Base-by-base conservation (phyloP, 2,888 invertebrate genomes). In the Hypsopygia costalis region DNA sequence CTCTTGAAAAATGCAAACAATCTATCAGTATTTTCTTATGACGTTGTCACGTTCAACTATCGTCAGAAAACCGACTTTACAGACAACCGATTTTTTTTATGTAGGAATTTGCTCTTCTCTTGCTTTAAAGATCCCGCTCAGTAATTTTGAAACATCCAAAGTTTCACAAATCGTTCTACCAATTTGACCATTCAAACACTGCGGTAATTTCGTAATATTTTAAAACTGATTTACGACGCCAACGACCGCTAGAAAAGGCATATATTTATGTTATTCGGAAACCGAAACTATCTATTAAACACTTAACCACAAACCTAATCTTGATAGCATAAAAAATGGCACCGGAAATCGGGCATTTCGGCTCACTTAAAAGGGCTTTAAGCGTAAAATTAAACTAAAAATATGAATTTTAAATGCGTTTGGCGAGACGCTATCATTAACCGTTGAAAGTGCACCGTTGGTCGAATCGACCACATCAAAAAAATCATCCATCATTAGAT, bases 401-500 rank as follows among this genome's bases (percentile, higher is more conserved):
- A 37, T 8, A 30, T 7, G 20, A 36, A 37, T 30, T 37, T 39
- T 36, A 33, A 41, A 41, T 30, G 11, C 38, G 22, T 38, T 44
- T 41, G 38, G 11, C 25, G 29, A 37, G 21, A 22, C 36, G 44
- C 41, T 59, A 59, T 61, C 55, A 66, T 63, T 62, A 61, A 37
- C 41, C 35, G 44, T 46, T 52, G 40, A 33, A 34, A 39, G 39
- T 28, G 39, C 12, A 11, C 12, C 22, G 25, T 25, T 25, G 47
- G 46, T 36, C 46, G 38, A 47, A 46, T 49, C 44, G 48, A 48
- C 55, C 58, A 51, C 60, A 66, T 67, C 64, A 69, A 68, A 57
- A 63, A 56, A 55, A 31, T 41, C 54, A 68, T 69, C 62, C 57
- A 65, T 69, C 69, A 65, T 50, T 45, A 53, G 57, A 59, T 52